Evolutionary conservation across 2,888 invertebrate genomes (phyloP).

Genomic region (Leptogaster cylindrica): DNA sequence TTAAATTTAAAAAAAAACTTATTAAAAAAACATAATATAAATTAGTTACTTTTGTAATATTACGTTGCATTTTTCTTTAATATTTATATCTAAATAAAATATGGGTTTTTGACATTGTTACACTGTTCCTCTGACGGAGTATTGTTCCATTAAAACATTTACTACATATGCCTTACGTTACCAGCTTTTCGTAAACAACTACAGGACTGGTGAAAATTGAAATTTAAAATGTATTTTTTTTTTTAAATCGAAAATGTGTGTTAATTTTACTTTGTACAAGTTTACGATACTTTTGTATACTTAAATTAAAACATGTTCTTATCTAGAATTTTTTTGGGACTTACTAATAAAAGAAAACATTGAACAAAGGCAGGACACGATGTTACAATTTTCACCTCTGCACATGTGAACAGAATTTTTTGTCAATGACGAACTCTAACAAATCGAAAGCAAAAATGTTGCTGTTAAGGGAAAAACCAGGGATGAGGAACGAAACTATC

Average conservation of each 20-base stretch:
- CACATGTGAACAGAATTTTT: too few relatives aligned
- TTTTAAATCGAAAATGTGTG: slow-evolving; percentile 12
- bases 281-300: slow-evolving; percentile 43
- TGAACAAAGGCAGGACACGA: not conserved
- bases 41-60: slow-evolving; percentile 24
- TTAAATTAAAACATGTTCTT: slow-evolving; percentile 5
- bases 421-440: not conserved
- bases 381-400: too few relatives aligned
- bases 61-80: slow-evolving; percentile 22
- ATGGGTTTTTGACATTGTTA: not conserved
- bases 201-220: slow-evolving; percentile 9
- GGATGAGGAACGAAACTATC: too few relatives aligned
- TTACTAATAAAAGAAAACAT: slow-evolving; percentile 1
- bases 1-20: slow-evolving; percentile 20
- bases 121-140: not conserved
- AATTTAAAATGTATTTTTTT: not conserved
- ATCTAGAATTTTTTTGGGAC: not conserved
- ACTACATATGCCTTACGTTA: slow-evolving; percentile 6
- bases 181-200: slow-evolving; percentile 1
- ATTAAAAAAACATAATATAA: slow-evolving; percentile 20
- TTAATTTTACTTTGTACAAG: slow-evolving; percentile 42
- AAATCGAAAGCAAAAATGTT: not conserved
- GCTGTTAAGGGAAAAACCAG: not conserved
- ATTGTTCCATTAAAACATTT: slow-evolving; percentile 9
- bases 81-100: slow-evolving; percentile 22